Conservation (phyloP, 2,888 invertebrate genomes). For the Drosophila nigricruria region DNA sequence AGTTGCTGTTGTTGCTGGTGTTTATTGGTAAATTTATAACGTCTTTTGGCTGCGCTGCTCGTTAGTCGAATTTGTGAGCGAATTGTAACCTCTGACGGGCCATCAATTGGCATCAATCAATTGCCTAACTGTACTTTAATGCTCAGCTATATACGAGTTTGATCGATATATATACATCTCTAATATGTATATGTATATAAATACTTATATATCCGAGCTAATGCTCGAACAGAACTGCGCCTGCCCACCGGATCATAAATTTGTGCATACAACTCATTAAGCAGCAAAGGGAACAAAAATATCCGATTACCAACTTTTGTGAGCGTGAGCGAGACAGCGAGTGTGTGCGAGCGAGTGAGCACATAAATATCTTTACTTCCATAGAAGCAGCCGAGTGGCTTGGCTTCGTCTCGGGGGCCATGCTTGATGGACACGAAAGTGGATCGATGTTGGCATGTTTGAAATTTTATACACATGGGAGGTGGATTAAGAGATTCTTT, state of each 20-base stretch:
- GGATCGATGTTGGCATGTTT: slow-evolving; percentile 78
- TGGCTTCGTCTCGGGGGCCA: slow-evolving; percentile 23
- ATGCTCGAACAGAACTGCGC: slow-evolving; percentile 75
- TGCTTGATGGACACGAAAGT: slow-evolving; percentile 78
- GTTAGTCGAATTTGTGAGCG: slow-evolving; percentile 68
- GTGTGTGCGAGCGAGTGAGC: slow-evolving; percentile 10
- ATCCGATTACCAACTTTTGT: slow-evolving; percentile 67
- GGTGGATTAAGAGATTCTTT: slow-evolving; percentile 75
- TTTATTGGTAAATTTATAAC: slow-evolving; percentile 76
- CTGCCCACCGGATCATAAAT: slow-evolving; percentile 82
- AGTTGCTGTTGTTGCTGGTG: slow-evolving; percentile 35
- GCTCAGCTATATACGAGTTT: slow-evolving; percentile 11
- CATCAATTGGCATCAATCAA: slow-evolving; percentile 75
- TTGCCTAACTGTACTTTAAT: slow-evolving; percentile 49
- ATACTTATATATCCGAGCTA: slow-evolving; percentile 22
- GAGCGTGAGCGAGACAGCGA: slow-evolving; percentile 8
- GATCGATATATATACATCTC: slow-evolving; percentile 7
- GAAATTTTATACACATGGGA: slow-evolving; percentile 78
- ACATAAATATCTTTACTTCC: slow-evolving; percentile 55
- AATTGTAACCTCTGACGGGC: slow-evolving; percentile 46
- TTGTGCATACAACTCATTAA: slow-evolving; percentile 83
- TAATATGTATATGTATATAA: background rate
- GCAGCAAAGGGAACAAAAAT: slow-evolving; percentile 78
- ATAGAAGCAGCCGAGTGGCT: slow-evolving; percentile 47
- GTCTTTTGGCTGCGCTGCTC: slow-evolving; percentile 50